Evolutionary conservation across 2,113 vertebrate species (phyloP).

Genomic region (human (Homo sapiens)): GRCh38 chr13:52971501-52972000

Average conservation of each 20-base stretch:
- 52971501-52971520: slow-evolving; percentile 55
- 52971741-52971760: slow-evolving; percentile 48
- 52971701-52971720: slow-evolving; percentile 66
- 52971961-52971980: background rate
- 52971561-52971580: slow-evolving; percentile 66
- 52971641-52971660: slow-evolving; percentile 77
- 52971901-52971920: slow-evolving; percentile 54
- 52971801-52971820: slow-evolving; percentile 50
- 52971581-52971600: slow-evolving; percentile 77
- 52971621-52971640: slow-evolving; percentile 82
- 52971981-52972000: background rate
- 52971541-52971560: slow-evolving; percentile 67
- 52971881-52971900: slow-evolving; percentile 27
- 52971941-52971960: background rate
- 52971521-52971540: slow-evolving; percentile 55
- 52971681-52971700: slow-evolving; percentile 68
- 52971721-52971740: slow-evolving; percentile 67
- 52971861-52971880: slow-evolving; percentile 56
- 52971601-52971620: slow-evolving; percentile 74
- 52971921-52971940: slow-evolving; percentile 1
- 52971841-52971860: background rate
- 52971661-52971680: slow-evolving; percentile 74
- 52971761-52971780: slow-evolving; percentile 17
- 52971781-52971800: slow-evolving; percentile 66
- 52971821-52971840: slow-evolving; percentile 32